phyloP scores from a whole-genome alignment of 1,140 invertebrate genomes.

The Thrips palmi region DNA sequence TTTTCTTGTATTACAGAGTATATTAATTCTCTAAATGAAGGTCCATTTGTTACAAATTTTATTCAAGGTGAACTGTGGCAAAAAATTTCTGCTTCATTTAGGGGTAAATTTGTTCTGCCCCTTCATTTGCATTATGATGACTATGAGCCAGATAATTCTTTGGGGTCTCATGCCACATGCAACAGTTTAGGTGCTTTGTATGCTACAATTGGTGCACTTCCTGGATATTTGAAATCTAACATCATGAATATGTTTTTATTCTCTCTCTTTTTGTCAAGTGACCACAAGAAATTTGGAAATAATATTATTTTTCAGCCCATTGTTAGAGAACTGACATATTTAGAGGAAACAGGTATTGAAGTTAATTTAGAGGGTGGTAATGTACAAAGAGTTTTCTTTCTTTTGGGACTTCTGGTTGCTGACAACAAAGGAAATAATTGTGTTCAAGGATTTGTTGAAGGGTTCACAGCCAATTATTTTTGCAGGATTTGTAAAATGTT shows the following conservation, averaged over 20 bases:
- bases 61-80: conserved; percentile 19
- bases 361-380: conserved; percentile 11
- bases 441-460: conserved; percentile 19
- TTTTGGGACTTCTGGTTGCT: conserved; percentile 17
- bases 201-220: conserved; percentile 17
- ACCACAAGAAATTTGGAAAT: conserved; percentile 17
- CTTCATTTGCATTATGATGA: conserved; percentile 19
- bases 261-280: conserved; percentile 17
- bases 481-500: too few species aligned
- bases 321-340: conserved; percentile 17
- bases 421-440: conserved; percentile 21
- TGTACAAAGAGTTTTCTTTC: conserved; percentile 16
- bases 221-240: conserved; percentile 15
- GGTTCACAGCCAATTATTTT: too few species aligned
- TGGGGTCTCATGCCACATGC: conserved; percentile 17
- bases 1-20: not conserved
- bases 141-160: conserved; percentile 20
- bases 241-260: conserved; percentile 20
- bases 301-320: conserved; percentile 16
- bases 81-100: conserved; percentile 11
- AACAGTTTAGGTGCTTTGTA: conserved; percentile 20
- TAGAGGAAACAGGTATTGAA: conserved; percentile 17
- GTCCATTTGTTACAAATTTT: conserved; percentile 14
- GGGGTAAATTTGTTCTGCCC: conserved; percentile 17
- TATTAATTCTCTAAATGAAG: not conserved